Percentiles rank a stretch among this genome's conserved stretches.
These are phyloP conservation scores for Tokudaia tokunoshimensis DNA, from an alignment of 2,797 vertebrate species.

Conservation along the genomic window DNA sequence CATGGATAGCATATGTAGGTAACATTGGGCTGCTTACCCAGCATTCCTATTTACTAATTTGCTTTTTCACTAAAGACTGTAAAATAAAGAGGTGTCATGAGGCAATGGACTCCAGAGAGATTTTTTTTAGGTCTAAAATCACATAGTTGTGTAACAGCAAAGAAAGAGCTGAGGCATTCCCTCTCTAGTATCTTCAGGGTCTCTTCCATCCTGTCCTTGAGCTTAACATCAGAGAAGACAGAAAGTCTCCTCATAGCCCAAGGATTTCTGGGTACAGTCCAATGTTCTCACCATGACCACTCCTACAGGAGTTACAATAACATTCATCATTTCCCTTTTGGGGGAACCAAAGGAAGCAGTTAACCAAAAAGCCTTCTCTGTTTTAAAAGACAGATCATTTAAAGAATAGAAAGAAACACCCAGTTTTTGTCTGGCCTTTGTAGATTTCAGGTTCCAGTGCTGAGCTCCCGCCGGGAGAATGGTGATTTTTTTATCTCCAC, in stretches of 20 bases:
- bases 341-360: slow-evolving; percentile 59
- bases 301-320: background rate
- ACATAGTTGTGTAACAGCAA: background rate
- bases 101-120: background rate
- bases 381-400: slow-evolving; percentile 73
- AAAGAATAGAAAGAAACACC: slow-evolving; percentile 77
- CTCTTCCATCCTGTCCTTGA: slow-evolving; percentile 35
- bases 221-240: slow-evolving; percentile 23
- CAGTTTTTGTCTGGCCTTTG: slow-evolving; percentile 80
- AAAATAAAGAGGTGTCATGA: background rate
- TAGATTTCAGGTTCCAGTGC: slow-evolving; percentile 79
- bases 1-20: slow-evolving; percentile 4
- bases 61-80: background rate
- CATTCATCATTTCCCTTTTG: slow-evolving; percentile 49
- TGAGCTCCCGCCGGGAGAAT: slow-evolving; percentile 75
- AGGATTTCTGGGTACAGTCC: slow-evolving; percentile 29
- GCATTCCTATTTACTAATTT: background rate
- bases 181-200: background rate
- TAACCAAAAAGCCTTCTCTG: slow-evolving; percentile 71
- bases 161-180: background rate
- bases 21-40: background rate
- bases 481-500: slow-evolving; percentile 79
- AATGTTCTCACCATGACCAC: background rate
- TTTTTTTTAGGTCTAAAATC: slow-evolving; percentile 31
- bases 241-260: slow-evolving; percentile 45